Conservation (phyloP, 2,888 invertebrate species). For the Achlya flavicornis region DNA sequence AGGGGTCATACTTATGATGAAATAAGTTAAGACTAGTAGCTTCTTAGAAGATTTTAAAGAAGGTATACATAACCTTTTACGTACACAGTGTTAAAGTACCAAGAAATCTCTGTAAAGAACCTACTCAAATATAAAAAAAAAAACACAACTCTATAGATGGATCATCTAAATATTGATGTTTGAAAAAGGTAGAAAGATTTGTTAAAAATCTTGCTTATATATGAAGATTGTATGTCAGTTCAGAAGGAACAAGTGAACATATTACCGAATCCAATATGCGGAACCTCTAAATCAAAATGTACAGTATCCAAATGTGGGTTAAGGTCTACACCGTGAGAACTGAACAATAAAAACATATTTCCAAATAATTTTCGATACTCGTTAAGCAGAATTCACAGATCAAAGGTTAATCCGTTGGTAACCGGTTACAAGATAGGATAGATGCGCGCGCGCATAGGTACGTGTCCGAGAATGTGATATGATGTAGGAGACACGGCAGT, state of each 20-base stretch:
- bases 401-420: conserved; percentile 39
- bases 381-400: conserved; percentile 31
- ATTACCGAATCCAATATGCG: background rate
- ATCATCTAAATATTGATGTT: too few species aligned
- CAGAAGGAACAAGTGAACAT: too few species aligned
- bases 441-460: conserved; percentile 18
- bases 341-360: conserved; percentile 31
- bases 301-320: conserved; percentile 29
- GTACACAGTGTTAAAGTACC: too few species aligned
- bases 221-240: too few species aligned
- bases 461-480: conserved; percentile 5
- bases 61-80: background rate
- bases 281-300: background rate
- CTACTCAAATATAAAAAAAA: too few species aligned
- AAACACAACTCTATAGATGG: too few species aligned
- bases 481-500: background rate
- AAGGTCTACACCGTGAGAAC: conserved; percentile 37
- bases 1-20: background rate
- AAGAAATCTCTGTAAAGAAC: too few species aligned
- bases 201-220: too few species aligned
- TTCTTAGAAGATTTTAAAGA: background rate
- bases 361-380: conserved; percentile 30
- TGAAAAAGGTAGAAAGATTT: too few species aligned
- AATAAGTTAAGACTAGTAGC: conserved; percentile 1
- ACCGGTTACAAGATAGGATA: conserved; percentile 27